Conservation (phyloP, 2,888 invertebrate genomes). For the Smittia aterrima region DNA sequence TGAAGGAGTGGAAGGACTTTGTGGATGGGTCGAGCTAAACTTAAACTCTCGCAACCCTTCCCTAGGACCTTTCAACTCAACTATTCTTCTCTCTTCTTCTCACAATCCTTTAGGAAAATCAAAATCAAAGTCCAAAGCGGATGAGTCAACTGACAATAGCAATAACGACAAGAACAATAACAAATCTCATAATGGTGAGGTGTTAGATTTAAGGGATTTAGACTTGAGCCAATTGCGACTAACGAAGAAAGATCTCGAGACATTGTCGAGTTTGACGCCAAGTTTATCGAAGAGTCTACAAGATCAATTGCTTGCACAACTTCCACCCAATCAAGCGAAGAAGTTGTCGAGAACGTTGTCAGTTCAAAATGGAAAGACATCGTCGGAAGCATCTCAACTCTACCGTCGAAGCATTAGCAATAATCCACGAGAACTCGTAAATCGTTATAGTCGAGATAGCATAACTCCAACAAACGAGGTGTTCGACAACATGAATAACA, state of each 20-base stretch:
- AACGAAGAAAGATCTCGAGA: conserved; percentile 68
- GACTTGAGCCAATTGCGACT: conserved; percentile 68
- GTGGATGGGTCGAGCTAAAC: not conserved
- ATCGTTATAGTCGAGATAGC: conserved; percentile 27
- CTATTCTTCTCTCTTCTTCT: not conserved
- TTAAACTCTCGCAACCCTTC: no score
- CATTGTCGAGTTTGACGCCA: conserved; percentile 68
- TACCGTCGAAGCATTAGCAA: conserved; percentile 36
- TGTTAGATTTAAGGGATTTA: conserved; percentile 61
- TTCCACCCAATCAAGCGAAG: conserved; percentile 68
- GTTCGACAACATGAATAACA: conserved; percentile 31
- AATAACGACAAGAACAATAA: conserved; percentile 40
- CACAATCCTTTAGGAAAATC: not conserved
- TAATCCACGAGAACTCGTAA: not conserved
- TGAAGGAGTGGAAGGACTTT: not conserved
- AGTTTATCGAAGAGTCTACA: conserved; percentile 69
- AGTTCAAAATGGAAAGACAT: conserved; percentile 49
- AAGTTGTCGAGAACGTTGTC: conserved; percentile 66
- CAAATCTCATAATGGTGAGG: conserved; percentile 42
- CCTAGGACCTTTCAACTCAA: not conserved
- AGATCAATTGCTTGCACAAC: conserved; percentile 66
- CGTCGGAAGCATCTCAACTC: not conserved
- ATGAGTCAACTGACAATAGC: conserved; percentile 45
- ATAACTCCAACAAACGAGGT: conserved; percentile 40
- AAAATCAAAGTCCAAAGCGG: conserved; percentile 20